Base-by-base conservation (phyloP, 1,140 invertebrate species). In the Pseudoatta argentina region DNA sequence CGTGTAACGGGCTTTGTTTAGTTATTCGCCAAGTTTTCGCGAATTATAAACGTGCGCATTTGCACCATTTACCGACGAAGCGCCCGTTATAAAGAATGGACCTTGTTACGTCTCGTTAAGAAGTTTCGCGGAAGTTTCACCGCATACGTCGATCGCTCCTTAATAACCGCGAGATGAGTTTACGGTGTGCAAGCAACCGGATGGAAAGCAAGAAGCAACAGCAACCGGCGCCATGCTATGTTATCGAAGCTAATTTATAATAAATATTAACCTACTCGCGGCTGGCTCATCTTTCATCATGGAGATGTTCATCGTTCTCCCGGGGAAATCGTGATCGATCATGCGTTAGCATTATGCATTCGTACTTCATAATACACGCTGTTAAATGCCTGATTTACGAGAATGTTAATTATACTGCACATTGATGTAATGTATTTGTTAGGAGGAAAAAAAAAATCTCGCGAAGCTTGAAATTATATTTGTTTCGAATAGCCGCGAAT, bases 161-260 rank as follows among this genome's bases (percentile, higher is more conserved):
- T 91, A 91, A 91, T 91, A 91, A 91, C 89, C 87, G 69, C 82
- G 86, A 88, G 89, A 91, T 91, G 88, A 91, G 90, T 91, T 91
- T 91, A 87, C 87, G 61, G 77, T 73, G 82, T 88, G 79, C 67
- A 69, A 83, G 76, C 34, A 87, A 66, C 69, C 64, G 67, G 59
- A 67, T 59, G 89, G 63, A 85, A 61, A 86, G 73, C 59, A 72
- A 81, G 87, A 73, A 87, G 48, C 59, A 59, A 79, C 78, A 51
- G 61, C 67, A 48, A 59, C 78, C 18, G 24, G 24, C 24, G 21
- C 53, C 39, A 44, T 24, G 24, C 39, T 27, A 14, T 18, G 44
- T n/a, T 48, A 57, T 72, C 69, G 69, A 39, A 27, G 16, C 69
- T 83, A 83, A 83, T 83, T 83, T 83, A 75, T 83, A 83, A 75